phyloP scores from a whole-genome alignment of 2,797 vertebrate genomes.

The Phoebastria nigripes region DNA sequence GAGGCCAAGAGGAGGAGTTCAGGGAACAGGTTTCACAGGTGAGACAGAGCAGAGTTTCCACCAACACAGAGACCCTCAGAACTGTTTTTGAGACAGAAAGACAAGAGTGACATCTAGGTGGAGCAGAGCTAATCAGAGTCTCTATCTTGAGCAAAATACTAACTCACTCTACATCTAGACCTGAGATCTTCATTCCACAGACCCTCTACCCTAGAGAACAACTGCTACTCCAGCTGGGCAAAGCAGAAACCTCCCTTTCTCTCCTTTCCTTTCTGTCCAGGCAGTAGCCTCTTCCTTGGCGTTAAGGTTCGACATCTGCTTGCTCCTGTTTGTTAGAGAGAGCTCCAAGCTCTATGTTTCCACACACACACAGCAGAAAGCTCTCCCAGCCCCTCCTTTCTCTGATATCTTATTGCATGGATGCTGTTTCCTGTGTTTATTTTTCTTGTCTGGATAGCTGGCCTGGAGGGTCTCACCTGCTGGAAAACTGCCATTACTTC shows the following conservation, averaged over 20 bases:
- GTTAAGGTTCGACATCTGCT: not conserved
- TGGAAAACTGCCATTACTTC: conserved; percentile 18
- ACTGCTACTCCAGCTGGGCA: not conserved
- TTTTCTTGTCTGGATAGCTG: conserved; percentile 13
- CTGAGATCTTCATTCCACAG: not conserved
- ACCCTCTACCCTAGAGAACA: not conserved
- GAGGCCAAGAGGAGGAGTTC: not conserved
- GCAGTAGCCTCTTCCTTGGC: not conserved
- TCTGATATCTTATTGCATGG: not conserved
- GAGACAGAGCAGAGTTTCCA: not conserved
- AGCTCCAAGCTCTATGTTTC: not conserved
- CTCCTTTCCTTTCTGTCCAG: not conserved
- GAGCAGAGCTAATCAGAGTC: not conserved
- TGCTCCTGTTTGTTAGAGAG: not conserved
- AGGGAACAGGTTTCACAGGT: not conserved
- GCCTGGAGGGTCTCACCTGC: conserved; percentile 55
- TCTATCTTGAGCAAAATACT: not conserved
- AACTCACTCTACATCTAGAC: not conserved
- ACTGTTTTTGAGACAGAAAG: not conserved
- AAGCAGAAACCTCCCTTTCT: not conserved
- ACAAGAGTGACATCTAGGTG: not conserved
- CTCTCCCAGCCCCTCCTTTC: not conserved
- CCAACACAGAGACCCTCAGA: not conserved
- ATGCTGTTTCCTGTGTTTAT: conserved; percentile 49
- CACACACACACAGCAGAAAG: not conserved